phyloP scores from a whole-genome alignment of 2,113 vertebrate species.

The Malurus elegans region DNA sequence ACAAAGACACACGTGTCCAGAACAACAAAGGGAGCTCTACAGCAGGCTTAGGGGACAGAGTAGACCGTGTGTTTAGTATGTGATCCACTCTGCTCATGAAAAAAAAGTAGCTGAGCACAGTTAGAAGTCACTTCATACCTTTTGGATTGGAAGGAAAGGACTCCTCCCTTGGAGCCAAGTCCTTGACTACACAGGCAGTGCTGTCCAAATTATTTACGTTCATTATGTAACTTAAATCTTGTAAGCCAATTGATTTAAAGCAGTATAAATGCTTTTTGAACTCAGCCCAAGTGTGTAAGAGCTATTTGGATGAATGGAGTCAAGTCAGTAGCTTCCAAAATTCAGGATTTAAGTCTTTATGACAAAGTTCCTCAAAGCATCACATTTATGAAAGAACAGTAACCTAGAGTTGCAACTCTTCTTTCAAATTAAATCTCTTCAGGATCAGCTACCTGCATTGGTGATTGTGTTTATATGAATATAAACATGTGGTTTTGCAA shows the following conservation, averaged over 20 bases:
- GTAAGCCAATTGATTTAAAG: not conserved
- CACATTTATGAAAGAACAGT: not conserved
- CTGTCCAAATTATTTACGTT: not conserved
- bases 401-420: not conserved
- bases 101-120: not conserved
- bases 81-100: not conserved
- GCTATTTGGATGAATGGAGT: not conserved
- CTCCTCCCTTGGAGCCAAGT: rapidly evolving
- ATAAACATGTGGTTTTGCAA: not conserved
- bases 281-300: not conserved
- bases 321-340: not conserved
- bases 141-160: not conserved
- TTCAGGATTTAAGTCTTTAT: not conserved
- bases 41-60: not conserved
- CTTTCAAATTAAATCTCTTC: not conserved
- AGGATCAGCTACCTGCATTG: not conserved
- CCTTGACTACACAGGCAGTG: not conserved
- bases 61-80: not conserved
- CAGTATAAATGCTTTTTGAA: not conserved
- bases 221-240: not conserved
- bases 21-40: not conserved
- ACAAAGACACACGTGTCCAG: not conserved
- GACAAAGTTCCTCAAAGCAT: not conserved
- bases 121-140: not conserved
- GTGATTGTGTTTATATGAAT: not conserved